Percentiles rank a stretch among this genome's conserved stretches.
These are phyloP conservation scores for Drosophila ezoana DNA, from an alignment of 2,888 invertebrate genomes.

Conservation along the genomic window DNA sequence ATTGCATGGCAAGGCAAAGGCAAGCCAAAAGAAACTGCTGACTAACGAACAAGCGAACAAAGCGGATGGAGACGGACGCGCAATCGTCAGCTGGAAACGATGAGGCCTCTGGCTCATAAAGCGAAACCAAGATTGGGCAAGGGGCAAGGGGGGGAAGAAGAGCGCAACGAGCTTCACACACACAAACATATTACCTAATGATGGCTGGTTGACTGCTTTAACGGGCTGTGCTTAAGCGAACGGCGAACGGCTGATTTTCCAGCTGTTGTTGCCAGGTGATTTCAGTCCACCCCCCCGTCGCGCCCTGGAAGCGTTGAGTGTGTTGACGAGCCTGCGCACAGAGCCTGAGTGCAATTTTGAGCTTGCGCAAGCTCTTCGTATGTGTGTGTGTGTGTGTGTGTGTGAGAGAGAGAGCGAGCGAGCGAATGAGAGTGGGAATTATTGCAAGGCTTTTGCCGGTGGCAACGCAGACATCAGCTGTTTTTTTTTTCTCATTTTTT, in stretches of 20 bases:
- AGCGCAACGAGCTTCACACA: background rate
- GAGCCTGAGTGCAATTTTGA: conserved; percentile 46
- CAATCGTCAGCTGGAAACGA: conserved; percentile 66
- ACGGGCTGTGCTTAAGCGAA: conserved; percentile 40
- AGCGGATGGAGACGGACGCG: conserved; percentile 29
- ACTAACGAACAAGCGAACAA: conserved; percentile 54
- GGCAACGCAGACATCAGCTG: conserved; percentile 69
- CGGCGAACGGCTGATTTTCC: conserved; percentile 81
- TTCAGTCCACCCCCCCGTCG: conserved; percentile 35
- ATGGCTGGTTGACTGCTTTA: conserved; percentile 34
- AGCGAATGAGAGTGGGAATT: conserved; percentile 22
- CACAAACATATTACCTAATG: conserved; percentile 58
- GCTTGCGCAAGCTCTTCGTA: conserved; percentile 42
- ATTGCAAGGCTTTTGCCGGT: conserved; percentile 51
- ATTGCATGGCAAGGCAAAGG: conserved; percentile 54
- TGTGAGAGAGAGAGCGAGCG: conserved; percentile 4
- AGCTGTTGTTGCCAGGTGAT: conserved; percentile 84
- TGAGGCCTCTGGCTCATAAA: conserved; percentile 53
- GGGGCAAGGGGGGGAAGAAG: background rate
- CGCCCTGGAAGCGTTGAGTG: conserved; percentile 59
- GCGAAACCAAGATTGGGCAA: conserved; percentile 30
- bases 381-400: background rate
- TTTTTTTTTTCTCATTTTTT: conserved; percentile 45
- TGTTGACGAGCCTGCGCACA: conserved; percentile 64
- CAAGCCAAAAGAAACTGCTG: conserved; percentile 64